Conservation (phyloP, 2,113 vertebrate species). For the Nymphicus hollandicus region DNA sequence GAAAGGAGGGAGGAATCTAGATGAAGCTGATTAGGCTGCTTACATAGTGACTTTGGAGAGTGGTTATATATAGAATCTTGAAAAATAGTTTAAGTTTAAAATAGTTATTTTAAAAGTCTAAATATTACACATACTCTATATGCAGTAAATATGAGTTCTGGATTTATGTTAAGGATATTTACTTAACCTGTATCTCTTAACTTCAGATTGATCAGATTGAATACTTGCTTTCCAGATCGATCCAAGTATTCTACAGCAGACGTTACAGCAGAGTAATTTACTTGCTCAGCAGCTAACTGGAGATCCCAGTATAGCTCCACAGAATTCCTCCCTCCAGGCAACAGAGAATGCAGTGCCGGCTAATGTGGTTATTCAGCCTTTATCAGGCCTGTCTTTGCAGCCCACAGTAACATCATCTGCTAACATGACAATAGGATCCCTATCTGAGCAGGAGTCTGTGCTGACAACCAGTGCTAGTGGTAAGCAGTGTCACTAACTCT, state of each 20-base stretch:
- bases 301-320: slow-evolving; percentile 76
- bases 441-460: slow-evolving; percentile 85
- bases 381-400: slow-evolving; percentile 88
- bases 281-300: slow-evolving; percentile 85
- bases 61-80: not conserved
- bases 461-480: slow-evolving; percentile 70
- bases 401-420: slow-evolving; percentile 78
- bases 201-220: not conserved
- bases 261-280: slow-evolving; percentile 85
- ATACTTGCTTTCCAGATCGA: slow-evolving; percentile 82
- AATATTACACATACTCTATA: not conserved
- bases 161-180: not conserved
- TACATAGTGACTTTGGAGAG: not conserved
- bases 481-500: slow-evolving; percentile 9
- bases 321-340: slow-evolving; percentile 76
- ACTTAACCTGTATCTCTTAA: not conserved
- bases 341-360: slow-evolving; percentile 80
- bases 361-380: slow-evolving; percentile 91
- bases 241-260: slow-evolving; percentile 90
- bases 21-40: not conserved
- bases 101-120: not conserved
- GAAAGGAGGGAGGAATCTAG: not conserved
- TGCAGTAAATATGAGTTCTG: not conserved
- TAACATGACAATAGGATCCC: slow-evolving; percentile 81
- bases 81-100: not conserved